Evolutionary conservation across 2,888 invertebrate genomes (phyloP).

Genomic region (Apamea crenata): DNA sequence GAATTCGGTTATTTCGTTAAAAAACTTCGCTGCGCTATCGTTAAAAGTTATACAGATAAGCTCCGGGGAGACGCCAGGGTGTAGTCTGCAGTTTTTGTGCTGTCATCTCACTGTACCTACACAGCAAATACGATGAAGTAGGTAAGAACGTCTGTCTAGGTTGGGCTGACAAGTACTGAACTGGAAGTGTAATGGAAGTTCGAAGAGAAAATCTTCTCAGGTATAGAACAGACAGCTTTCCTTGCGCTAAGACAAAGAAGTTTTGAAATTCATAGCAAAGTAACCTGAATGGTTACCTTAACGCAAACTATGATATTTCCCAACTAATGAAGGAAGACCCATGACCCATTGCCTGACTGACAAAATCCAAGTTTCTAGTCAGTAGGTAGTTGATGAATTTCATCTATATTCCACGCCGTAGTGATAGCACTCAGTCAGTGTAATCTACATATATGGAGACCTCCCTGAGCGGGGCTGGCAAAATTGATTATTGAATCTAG

Average conservation of each 20-base stretch:
- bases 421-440: constrained; percentile 33
- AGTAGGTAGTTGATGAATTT: constrained; percentile 18
- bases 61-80: constrained; percentile 76
- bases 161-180: constrained; percentile 7
- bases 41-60: constrained; percentile 88
- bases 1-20: constrained; percentile 89
- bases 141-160: constrained; percentile 10
- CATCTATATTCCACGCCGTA: constrained; percentile 22
- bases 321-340: constrained; percentile 4
- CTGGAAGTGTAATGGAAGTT: not conserved
- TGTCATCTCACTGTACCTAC: constrained; percentile 57
- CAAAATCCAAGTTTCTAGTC: constrained; percentile 14
- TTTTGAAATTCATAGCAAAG: not conserved
- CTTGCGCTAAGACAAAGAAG: not conserved
- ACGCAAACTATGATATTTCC: not conserved
- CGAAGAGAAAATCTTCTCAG: constrained; percentile 5
- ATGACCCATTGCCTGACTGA: constrained; percentile 12
- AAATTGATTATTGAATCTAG: constrained; percentile 90
- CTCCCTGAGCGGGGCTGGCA: constrained; percentile 74
- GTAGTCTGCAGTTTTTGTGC: constrained; percentile 65
- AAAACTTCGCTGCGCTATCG: constrained; percentile 88
- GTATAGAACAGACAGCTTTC: not conserved
- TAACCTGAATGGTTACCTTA: not conserved
- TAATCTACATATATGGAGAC: constrained; percentile 70
- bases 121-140: constrained; percentile 45